These are phyloP conservation scores for Nasalis larvatus DNA, from an alignment of 2,113 vertebrate species.

Conservation along the genomic window DNA sequence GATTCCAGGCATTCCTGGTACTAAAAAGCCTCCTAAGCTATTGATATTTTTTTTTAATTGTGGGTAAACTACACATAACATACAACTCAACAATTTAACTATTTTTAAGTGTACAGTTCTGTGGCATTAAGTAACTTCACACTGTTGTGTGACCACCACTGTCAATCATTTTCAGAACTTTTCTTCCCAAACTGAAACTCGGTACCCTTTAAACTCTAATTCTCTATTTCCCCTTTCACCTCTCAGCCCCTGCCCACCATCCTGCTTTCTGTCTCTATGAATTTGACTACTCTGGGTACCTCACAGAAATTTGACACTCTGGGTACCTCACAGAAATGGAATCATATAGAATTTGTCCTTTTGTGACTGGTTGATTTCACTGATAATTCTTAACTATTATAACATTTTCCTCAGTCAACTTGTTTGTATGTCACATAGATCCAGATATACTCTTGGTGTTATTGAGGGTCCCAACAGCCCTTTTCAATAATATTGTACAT, in stretches of 20 bases:
- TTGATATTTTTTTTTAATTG: neutral
- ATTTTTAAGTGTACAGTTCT: neutral
- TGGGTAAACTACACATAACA: neutral
- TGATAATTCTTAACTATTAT: neutral
- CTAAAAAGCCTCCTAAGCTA: neutral
- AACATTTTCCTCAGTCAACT: neutral
- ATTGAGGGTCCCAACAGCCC: accelerated
- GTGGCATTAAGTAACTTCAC: neutral
- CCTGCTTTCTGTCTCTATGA: neutral
- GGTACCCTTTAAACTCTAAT: neutral
- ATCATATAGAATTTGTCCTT: neutral
- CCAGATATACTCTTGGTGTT: neutral
- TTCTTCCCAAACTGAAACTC: neutral
- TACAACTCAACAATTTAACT: neutral
- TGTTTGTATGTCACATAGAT: neutral
- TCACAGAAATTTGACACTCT: neutral
- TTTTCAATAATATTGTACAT: neutral
- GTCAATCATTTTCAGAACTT: neutral
- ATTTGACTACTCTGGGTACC: neutral
- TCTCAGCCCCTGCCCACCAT: neutral
- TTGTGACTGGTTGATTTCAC: neutral
- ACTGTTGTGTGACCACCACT: neutral
- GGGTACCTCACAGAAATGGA: neutral
- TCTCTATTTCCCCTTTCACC: neutral
- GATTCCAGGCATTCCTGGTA: neutral